Percentiles rank a stretch among this genome's conserved stretches.
Conservation (phyloP, 2,113 vertebrate species). For the Pica pica region DNA sequence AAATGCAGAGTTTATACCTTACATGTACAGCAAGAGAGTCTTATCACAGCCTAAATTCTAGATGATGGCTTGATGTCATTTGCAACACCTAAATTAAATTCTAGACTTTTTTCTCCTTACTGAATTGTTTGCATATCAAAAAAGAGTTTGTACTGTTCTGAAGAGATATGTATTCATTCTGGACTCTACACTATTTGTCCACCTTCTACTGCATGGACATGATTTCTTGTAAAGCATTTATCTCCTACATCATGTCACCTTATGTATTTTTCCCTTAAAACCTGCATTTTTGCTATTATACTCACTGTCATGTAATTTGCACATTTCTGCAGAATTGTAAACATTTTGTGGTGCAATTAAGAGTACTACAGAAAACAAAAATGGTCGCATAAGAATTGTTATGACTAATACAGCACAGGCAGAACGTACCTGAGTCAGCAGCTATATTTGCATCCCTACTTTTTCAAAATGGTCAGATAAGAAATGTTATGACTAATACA, state of each 20-base stretch:
- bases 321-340: background rate
- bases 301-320: background rate
- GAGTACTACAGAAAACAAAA: background rate
- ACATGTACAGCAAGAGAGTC: background rate
- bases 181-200: background rate
- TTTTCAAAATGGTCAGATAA: background rate
- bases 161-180: background rate
- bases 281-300: background rate
- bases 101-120: background rate
- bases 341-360: background rate
- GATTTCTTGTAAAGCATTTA: background rate
- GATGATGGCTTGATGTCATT: conserved; percentile 61
- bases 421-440: background rate
- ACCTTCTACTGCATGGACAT: background rate
- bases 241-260: background rate
- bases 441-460: background rate
- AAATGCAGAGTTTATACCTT: background rate
- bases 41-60: background rate
- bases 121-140: conserved; percentile 25
- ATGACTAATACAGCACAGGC: background rate
- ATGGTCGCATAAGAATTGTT: background rate
- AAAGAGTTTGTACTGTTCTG: conserved; percentile 9
- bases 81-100: conserved; percentile 61
- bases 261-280: background rate
- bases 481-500: background rate